Evolutionary conservation across 2,888 invertebrate species (phyloP).

Genomic region (Drosophila hamatofila): DNA sequence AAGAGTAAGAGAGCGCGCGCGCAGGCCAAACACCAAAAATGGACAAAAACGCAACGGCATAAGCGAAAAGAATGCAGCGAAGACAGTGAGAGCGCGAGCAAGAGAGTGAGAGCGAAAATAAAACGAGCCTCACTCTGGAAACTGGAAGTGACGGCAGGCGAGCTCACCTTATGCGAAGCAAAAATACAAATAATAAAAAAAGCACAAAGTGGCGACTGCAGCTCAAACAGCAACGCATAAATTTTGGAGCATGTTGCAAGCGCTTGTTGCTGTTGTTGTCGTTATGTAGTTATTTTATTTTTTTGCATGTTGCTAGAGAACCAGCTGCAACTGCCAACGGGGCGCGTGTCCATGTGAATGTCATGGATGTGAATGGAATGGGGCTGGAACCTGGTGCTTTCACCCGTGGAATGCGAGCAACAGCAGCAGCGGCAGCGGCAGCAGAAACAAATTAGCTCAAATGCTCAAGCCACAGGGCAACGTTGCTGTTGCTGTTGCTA

Average conservation of each 20-base stretch:
- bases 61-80: slow-evolving; percentile 19
- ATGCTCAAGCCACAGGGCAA: slow-evolving; percentile 61
- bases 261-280: slow-evolving; percentile 5
- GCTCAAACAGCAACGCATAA: slow-evolving; percentile 61
- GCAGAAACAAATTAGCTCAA: slow-evolving; percentile 67
- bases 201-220: slow-evolving; percentile 23
- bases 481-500: slow-evolving; percentile 37
- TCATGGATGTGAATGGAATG: slow-evolving; percentile 60
- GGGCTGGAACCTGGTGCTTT: slow-evolving; percentile 50
- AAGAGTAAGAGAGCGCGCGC: neutral
- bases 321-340: slow-evolving; percentile 57
- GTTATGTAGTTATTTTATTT: slow-evolving; percentile 15
- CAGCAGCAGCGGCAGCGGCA: slow-evolving; percentile 35
- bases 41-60: slow-evolving; percentile 35
- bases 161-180: slow-evolving; percentile 30
- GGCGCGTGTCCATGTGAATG: slow-evolving; percentile 64
- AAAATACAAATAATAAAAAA: neutral
- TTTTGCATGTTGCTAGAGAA: slow-evolving; percentile 56
- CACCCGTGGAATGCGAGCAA: slow-evolving; percentile 75
- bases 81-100: slow-evolving; percentile 3
- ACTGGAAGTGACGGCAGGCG: slow-evolving; percentile 33
- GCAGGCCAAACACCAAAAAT: slow-evolving; percentile 30
- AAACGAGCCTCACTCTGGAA: slow-evolving; percentile 28
- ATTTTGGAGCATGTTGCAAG: slow-evolving; percentile 67
- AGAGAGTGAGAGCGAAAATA: slow-evolving; percentile 15